A percentile compares a stretch with the other conserved stretches of the same genome.
Conservation (phyloP, 2,888 invertebrate genomes). For the Chrysomela aeneicollis region DNA sequence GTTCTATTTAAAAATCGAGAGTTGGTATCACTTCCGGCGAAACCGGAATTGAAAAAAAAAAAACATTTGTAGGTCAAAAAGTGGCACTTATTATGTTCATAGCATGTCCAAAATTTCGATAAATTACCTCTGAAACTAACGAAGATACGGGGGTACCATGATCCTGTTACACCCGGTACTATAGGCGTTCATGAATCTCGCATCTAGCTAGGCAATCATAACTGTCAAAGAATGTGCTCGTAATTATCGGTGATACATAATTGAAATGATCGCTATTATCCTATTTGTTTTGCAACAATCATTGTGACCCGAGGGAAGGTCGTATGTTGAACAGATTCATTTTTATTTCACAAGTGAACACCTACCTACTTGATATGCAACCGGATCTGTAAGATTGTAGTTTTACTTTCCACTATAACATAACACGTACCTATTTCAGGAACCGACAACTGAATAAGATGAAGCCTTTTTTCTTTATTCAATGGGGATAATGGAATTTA, state of each 20-base stretch:
- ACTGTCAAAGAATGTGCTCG: conserved; percentile 3
- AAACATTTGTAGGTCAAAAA: too few relatives aligned
- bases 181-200: neutral
- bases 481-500: neutral
- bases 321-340: conserved; percentile 13
- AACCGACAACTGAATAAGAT: conserved; percentile 2
- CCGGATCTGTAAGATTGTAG: conserved; percentile 23
- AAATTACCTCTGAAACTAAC: too few relatives aligned
- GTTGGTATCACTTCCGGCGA: too few relatives aligned
- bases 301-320: conserved; percentile 25
- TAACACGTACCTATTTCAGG: conserved; percentile 15
- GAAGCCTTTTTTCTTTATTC: neutral
- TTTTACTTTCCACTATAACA: conserved; percentile 22
- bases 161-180: neutral
- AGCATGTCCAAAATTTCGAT: too few relatives aligned
- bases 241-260: conserved; percentile 7
- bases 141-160: too few relatives aligned
- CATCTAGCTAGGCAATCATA: neutral
- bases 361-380: conserved; percentile 15
- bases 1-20: too few relatives aligned
- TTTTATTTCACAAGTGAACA: conserved; percentile 13
- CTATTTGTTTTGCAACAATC: conserved; percentile 6
- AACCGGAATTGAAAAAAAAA: too few relatives aligned
- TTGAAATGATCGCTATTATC: conserved; percentile 14
- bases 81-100: too few relatives aligned